These are phyloP conservation scores for Zalophus californianus DNA, from an alignment of 2,797 vertebrate species.

Conservation along the genomic window DNA sequence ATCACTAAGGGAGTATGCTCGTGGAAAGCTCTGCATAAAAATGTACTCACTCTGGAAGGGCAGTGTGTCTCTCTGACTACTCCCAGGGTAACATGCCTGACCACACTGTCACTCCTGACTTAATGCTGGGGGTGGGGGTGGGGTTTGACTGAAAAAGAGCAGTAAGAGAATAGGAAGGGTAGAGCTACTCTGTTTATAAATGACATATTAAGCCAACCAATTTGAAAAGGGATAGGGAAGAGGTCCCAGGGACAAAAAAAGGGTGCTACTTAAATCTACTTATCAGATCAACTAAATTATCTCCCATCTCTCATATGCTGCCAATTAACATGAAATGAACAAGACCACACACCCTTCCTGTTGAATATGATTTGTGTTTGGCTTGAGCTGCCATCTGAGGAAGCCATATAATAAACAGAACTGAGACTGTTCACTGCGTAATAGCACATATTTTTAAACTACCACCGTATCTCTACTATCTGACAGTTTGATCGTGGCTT, in stretches of 20 bases:
- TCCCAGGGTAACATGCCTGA: neutral
- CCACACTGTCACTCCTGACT: neutral
- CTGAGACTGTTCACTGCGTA: neutral
- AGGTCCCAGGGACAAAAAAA: neutral
- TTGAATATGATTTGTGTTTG: neutral
- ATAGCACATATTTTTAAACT: neutral
- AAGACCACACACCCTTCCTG: conserved; percentile 30
- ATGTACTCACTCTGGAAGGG: neutral
- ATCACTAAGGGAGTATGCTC: neutral
- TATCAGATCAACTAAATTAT: neutral
- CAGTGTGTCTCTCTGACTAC: neutral
- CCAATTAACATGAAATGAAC: conserved; percentile 25
- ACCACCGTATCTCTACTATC: neutral
- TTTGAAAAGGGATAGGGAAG: conserved; percentile 6
- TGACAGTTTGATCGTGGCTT: neutral
- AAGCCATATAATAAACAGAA: neutral
- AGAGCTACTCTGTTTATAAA: neutral
- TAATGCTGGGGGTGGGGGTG: neutral
- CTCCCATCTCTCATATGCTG: neutral
- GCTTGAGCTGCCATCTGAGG: neutral
- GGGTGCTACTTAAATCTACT: neutral
- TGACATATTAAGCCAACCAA: neutral
- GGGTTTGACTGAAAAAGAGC: neutral
- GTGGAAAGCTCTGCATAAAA: neutral
- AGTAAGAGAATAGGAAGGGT: neutral